Evolutionary conservation across 2,113 vertebrate species (phyloP).

Genomic region (Semnornis frantzii): DNA sequence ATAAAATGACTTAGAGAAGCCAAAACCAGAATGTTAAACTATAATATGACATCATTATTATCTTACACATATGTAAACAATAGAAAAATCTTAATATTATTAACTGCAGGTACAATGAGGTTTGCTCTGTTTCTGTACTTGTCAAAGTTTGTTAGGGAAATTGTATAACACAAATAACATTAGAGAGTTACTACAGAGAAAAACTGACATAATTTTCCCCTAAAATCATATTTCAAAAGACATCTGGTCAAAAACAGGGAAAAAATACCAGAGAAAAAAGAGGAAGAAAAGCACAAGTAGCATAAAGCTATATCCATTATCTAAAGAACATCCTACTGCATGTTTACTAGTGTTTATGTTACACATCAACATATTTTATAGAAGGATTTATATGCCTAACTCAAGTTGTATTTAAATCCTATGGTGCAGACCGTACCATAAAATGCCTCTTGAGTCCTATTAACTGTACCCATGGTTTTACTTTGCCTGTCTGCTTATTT

Average conservation of each 20-base stretch:
- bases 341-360: slow-evolving; percentile 59
- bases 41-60: background rate
- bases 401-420: slow-evolving; percentile 74
- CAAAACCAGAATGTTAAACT: background rate
- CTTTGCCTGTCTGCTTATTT: slow-evolving; percentile 80
- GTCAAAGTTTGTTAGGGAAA: slow-evolving; percentile 5
- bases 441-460: slow-evolving; percentile 86
- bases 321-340: slow-evolving; percentile 37
- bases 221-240: slow-evolving; percentile 23
- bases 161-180: background rate
- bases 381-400: slow-evolving; percentile 80
- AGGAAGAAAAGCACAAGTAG: background rate
- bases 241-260: background rate
- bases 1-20: background rate
- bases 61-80: background rate
- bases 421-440: slow-evolving; percentile 79
- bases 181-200: background rate
- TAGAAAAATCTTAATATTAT: background rate
- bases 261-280: background rate
- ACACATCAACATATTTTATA: slow-evolving; percentile 66
- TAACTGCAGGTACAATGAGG: background rate
- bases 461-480: slow-evolving; percentile 85
- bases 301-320: slow-evolving; percentile 5
- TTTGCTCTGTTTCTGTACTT: slow-evolving; percentile 5
- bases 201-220: background rate